A percentile compares a stretch with the other conserved stretches of the same genome.
These are phyloP conservation scores for Lathamus discolor DNA, from an alignment of 2,113 vertebrate species.

Conservation along the genomic window DNA sequence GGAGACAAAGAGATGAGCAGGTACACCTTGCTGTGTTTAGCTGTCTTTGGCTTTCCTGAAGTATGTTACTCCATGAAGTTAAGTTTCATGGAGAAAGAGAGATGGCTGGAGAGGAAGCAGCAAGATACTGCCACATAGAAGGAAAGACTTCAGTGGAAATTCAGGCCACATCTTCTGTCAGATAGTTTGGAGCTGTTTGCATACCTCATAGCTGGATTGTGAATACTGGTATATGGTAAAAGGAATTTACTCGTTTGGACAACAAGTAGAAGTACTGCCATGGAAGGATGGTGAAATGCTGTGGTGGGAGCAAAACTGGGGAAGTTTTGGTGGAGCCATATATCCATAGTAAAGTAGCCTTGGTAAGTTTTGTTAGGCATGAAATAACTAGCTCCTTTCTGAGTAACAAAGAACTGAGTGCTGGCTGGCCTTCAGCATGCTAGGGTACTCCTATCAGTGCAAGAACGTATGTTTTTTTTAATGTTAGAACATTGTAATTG, in stretches of 20 bases:
- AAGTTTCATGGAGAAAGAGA: neutral
- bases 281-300: neutral
- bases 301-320: neutral
- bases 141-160: neutral
- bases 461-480: neutral
- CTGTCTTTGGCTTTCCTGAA: neutral
- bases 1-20: constrained; percentile 93
- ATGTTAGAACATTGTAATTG: neutral
- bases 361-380: neutral
- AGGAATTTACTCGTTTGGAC: neutral
- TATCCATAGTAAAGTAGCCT: neutral
- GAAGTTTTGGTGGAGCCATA: neutral
- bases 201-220: neutral
- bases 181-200: neutral
- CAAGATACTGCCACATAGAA: neutral
- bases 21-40: constrained; percentile 62
- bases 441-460: neutral
- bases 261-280: neutral
- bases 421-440: neutral
- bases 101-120: neutral
- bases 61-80: neutral
- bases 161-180: neutral
- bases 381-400: neutral
- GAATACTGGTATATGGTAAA: neutral
- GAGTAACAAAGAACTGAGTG: neutral